These are phyloP conservation scores for Cantharis nigra DNA, from an alignment of 2,888 invertebrate species.

Conservation along the genomic window DNA sequence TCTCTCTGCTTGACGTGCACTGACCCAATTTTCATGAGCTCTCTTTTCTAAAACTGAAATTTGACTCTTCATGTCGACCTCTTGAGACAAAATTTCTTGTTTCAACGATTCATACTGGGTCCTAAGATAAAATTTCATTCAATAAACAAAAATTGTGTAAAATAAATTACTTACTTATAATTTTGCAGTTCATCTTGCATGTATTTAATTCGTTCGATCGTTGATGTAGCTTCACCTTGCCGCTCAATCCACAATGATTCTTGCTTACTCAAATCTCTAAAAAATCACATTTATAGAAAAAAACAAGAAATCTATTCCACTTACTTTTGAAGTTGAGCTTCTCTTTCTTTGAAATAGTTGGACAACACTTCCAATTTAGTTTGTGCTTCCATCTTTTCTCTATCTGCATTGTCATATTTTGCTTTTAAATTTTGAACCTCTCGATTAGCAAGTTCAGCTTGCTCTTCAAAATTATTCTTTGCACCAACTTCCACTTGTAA, in stretches of 20 bases:
- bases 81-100: conserved; percentile 85
- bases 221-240: conserved; percentile 80
- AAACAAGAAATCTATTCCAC: conserved; percentile 11
- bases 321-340: conserved; percentile 85
- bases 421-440: conserved; percentile 62
- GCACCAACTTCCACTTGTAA: conserved; percentile 56
- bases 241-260: conserved; percentile 80
- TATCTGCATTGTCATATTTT: conserved; percentile 68
- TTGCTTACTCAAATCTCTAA: conserved; percentile 74
- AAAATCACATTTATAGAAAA: conserved; percentile 37
- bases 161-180: conserved; percentile 65
- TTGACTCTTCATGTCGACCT: conserved; percentile 70
- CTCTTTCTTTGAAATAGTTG: conserved; percentile 89
- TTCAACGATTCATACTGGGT: conserved; percentile 68
- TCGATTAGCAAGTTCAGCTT: conserved; percentile 54
- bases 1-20: conserved; percentile 79
- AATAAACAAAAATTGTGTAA: background rate
- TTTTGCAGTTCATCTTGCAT: conserved; percentile 81
- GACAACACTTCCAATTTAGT: conserved; percentile 85
- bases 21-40: conserved; percentile 85
- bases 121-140: conserved; percentile 43
- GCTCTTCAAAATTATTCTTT: conserved; percentile 56
- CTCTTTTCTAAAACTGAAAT: conserved; percentile 81
- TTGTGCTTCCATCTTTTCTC: conserved; percentile 75
- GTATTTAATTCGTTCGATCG: conserved; percentile 76